phyloP scores from a whole-genome alignment of 2,797 vertebrate species.

The Gouania willdenowi region DNA sequence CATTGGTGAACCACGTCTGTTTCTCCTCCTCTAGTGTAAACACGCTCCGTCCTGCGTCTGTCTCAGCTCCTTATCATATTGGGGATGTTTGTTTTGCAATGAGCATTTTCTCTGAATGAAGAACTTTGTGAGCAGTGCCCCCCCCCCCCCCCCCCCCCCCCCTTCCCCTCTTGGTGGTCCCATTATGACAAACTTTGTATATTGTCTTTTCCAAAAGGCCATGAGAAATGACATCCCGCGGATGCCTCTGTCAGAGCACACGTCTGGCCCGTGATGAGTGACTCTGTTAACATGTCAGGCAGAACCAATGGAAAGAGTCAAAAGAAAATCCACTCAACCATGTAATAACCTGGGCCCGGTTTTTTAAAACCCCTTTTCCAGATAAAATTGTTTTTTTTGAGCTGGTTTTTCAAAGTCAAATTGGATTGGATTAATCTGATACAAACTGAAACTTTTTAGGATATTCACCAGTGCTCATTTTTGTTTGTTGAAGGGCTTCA shows the following conservation, averaged over 20 bases:
- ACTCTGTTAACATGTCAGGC: conserved; percentile 24
- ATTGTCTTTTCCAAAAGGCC: conserved; percentile 63
- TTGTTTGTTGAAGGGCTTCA: too few species aligned
- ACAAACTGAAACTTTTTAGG: too few species aligned
- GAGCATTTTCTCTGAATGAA: conserved; percentile 55
- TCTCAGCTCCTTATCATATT: conserved; percentile 47
- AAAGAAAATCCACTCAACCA: neutral
- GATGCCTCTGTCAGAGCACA: conserved; percentile 25
- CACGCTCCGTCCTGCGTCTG: conserved; percentile 18
- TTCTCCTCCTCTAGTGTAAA: conserved; percentile 14
- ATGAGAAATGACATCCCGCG: conserved; percentile 51
- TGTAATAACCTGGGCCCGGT: too few species aligned
- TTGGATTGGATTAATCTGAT: too few species aligned
- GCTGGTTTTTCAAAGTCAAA: too few species aligned
- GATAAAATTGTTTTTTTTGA: too few species aligned
- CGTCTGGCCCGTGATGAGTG: conserved; percentile 34
- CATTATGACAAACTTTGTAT: conserved; percentile 48
- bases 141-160: conserved; percentile 2
- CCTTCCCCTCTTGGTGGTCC: conserved; percentile 48
- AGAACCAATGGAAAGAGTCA: neutral
- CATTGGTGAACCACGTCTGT: conserved; percentile 16
- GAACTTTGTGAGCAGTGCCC: conserved; percentile 41
- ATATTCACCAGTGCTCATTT: too few species aligned
- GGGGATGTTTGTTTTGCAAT: conserved; percentile 65
- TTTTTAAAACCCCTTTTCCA: too few species aligned